Evolutionary conservation across 2,113 vertebrate species (phyloP).

Genomic region (Rhea americana): DNA sequence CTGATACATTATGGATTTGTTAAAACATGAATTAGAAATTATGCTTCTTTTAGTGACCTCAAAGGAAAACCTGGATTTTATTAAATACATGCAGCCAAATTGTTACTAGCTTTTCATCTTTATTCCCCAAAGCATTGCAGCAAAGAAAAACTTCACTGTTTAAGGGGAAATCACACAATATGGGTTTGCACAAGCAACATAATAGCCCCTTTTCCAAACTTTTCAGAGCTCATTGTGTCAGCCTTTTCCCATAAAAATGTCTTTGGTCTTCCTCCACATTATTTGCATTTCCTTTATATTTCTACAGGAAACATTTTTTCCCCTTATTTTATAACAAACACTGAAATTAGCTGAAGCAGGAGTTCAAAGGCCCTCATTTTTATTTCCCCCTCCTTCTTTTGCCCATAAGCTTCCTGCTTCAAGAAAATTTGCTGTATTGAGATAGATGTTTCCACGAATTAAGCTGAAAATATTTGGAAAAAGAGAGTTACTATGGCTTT

Average conservation of each 20-base stretch:
- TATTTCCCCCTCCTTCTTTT: background rate
- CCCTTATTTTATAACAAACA: background rate
- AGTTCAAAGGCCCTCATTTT: background rate
- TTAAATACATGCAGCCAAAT: conserved; percentile 61
- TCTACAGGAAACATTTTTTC: background rate
- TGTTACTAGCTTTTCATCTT: conserved; percentile 62
- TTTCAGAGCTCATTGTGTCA: conserved; percentile 13
- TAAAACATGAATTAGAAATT: conserved; percentile 69
- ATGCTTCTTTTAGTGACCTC: conserved; percentile 54
- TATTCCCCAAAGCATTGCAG: conserved; percentile 59
- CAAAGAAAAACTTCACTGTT: conserved; percentile 53
- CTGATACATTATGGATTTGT: conserved; percentile 67
- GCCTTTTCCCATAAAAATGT: background rate
- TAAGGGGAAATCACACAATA: conserved; percentile 42
- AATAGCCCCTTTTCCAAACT: conserved; percentile 39
- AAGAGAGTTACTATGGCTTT: background rate
- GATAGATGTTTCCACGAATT: background rate
- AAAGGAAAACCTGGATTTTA: conserved; percentile 65
- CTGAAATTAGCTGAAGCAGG: background rate
- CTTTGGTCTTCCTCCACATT: conserved; percentile 30
- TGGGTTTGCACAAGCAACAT: conserved; percentile 23
- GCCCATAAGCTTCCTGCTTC: background rate
- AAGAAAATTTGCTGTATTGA: background rate
- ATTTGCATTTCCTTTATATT: conserved; percentile 53
- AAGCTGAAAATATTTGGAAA: background rate